Base-by-base conservation (phyloP, 2,113 vertebrate species). In the Gasterosteus aculeatus region DNA sequence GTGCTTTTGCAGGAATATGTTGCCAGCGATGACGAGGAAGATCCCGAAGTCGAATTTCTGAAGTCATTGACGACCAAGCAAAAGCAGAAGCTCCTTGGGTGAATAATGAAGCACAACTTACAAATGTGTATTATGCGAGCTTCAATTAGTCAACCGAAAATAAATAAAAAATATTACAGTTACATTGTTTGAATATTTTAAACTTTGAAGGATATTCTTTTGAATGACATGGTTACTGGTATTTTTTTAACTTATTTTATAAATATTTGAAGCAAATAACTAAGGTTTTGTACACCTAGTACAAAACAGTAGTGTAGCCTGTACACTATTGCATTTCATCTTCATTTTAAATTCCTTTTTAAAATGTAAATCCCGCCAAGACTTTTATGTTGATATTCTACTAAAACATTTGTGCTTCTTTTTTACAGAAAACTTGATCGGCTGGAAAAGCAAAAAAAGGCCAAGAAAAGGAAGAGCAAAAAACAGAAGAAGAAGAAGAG, bases 41-140 rank as follows among this genome's bases (percentile, higher is more conserved):
- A 99, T 90, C 98, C 98, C 35, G 98, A 99, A 92, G 95, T 99
- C 35, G 97, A 98, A 86, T 99, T 99, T 93, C 93, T 99, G 83
- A 99, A 99, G 88, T 98, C 98, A 10, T 90, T 99, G 64, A 94
- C 97, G 14, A 98, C 97, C 47, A 99, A 97, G 81, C 96, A 99
- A 81, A 99, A 99, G 78, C 97, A 98, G 91, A 99, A 99, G 80
- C 96, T 99, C 39, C 94, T 99, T 85, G 95, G 97, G 98, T 99
- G 93, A 72, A 78, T 41, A 47, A 58, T 22, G 1, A 0, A 31
- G 16, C 11, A 35, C 8, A n/a, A n/a, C 56, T 63, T 10, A 66
- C 3, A 68, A 15, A 51, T 12, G 0, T 10, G 19, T 7, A 46
- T 54, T 7, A 42, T 26, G 3, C 38, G 60, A 26, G 14, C 22